Evolutionary conservation across 2,113 vertebrate species (phyloP), one percentile per base, ranked within the genome.

Genomic region (Apistogramma diplotaenia): DNA sequence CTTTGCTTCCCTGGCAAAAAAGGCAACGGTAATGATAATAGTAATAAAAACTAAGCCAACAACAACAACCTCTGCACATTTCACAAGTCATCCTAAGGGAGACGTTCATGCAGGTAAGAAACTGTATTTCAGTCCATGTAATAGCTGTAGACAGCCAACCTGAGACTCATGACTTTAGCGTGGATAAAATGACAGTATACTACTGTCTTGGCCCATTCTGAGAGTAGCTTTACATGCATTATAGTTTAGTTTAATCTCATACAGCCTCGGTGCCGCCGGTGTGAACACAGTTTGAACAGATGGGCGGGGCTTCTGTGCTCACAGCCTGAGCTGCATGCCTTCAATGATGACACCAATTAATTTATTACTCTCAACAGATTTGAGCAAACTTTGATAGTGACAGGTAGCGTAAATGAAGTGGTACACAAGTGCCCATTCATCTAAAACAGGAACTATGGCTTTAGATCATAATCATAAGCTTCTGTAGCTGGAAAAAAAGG

Each of bases 81-180:
- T 7, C 35, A 25, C 15, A 65, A 25, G 2, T 25, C 37, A 62
- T 40, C n/a, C 35, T 0, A 43, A 43, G 0, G 9, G 13, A 23
- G 40, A 40, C 35, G 40, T 0, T 16, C 33, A 62, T 21, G 0
- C 18, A n/a, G 19, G 18, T 51, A 51, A 18, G 19, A 40, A 0
- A 25, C 0, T 65, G 13, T 25, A 65, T 43, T 18, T 0, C 0
- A 46, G 25, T 18, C 15, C 37, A 15, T 46, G 21, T 23, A 65
- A 16, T 15, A 46, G 40, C 62, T 29, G 40, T 6, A 16, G 37
- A 49, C 8, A 19, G 5, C 19, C 13, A 16, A 8, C 49, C 19
- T 53, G 7, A 53, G 49, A n/a, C n/a, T 19, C 49, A 10, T 53
- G 19, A 5, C 6, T 49, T 13, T 18, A 49, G 46, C 43, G 16